These are phyloP conservation scores for Oophaga sylvatica DNA, from an alignment of 2,797 vertebrate genomes.

Conservation along the genomic window DNA sequence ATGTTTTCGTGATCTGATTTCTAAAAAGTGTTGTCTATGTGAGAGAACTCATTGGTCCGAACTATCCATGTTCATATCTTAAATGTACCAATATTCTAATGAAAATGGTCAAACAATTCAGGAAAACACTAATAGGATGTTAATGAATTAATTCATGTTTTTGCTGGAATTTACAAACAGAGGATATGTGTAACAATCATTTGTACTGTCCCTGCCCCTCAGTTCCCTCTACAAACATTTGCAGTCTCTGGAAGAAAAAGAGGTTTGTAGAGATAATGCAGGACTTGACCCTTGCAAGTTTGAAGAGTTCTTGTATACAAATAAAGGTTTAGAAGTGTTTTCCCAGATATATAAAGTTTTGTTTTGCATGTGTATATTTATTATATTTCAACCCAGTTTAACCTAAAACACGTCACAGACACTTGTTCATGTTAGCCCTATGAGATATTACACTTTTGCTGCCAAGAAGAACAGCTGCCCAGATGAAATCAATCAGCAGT, in stretches of 20 bases:
- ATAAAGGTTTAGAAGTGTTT: conserved; percentile 7
- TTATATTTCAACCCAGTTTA: conserved; percentile 17
- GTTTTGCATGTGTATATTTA: conserved; percentile 20
- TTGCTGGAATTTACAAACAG: background rate
- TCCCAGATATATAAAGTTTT: conserved; percentile 18
- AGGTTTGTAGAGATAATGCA: background rate
- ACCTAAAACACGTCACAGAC: conserved; percentile 38
- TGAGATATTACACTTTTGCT: conserved; percentile 17
- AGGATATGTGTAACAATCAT: background rate
- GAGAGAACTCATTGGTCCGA: too few relatives aligned
- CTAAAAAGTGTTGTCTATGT: too few relatives aligned
- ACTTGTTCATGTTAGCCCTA: conserved; percentile 26
- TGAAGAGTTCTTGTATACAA: background rate
- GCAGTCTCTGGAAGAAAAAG: background rate
- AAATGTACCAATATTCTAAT: too few relatives aligned
- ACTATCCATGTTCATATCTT: too few relatives aligned
- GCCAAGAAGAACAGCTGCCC: conserved; percentile 36
- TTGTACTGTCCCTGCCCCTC: background rate
- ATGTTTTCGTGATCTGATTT: too few relatives aligned
- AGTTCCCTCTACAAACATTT: background rate
- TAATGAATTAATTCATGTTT: background rate
- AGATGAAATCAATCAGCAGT: conserved; percentile 38
- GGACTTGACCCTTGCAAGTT: background rate
- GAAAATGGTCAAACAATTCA: too few relatives aligned
- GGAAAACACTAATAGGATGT: background rate